Conservation (phyloP, 2,888 invertebrate species). For the Drosophila neonasuta region DNA sequence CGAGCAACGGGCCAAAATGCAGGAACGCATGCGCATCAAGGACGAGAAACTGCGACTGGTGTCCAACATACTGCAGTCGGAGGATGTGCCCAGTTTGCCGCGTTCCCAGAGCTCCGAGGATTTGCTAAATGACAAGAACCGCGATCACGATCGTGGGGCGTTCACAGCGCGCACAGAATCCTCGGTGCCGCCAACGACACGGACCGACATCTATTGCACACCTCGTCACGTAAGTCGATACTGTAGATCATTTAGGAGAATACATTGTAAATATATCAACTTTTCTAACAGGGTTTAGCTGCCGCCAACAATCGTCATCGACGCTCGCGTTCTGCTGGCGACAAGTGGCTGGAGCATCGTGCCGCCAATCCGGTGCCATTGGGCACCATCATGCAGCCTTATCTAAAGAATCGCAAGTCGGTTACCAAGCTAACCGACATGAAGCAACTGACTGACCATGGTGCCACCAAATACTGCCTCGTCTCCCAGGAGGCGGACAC, state of each 20-base stretch:
- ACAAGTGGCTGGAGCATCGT: constrained; percentile 94
- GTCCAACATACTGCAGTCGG: constrained; percentile 84
- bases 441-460: constrained; percentile 88
- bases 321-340: constrained; percentile 91
- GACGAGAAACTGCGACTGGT: constrained; percentile 85
- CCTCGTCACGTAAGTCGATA: constrained; percentile 62
- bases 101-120: constrained; percentile 80
- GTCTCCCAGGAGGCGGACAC: constrained; percentile 96
- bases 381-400: constrained; percentile 95
- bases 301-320: constrained; percentile 89
- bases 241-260: fast-evolving
- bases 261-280: too few species aligned
- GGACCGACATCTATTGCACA: constrained; percentile 72
- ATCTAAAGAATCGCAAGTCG: constrained; percentile 91
- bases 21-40: constrained; percentile 84
- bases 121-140: constrained; percentile 67
- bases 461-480: constrained; percentile 93
- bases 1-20: constrained; percentile 84
- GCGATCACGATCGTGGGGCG: constrained; percentile 18
- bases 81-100: constrained; percentile 78
- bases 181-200: constrained; percentile 58
- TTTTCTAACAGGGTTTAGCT: constrained; percentile 84
- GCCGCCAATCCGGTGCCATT: constrained; percentile 90
- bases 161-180: constrained; percentile 63
- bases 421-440: constrained; percentile 91